Evolutionary conservation across 2,113 vertebrate genomes (phyloP), one percentile per base, ranked within the genome.

Genomic region (Cyanoramphus novaezelandiae): DNA sequence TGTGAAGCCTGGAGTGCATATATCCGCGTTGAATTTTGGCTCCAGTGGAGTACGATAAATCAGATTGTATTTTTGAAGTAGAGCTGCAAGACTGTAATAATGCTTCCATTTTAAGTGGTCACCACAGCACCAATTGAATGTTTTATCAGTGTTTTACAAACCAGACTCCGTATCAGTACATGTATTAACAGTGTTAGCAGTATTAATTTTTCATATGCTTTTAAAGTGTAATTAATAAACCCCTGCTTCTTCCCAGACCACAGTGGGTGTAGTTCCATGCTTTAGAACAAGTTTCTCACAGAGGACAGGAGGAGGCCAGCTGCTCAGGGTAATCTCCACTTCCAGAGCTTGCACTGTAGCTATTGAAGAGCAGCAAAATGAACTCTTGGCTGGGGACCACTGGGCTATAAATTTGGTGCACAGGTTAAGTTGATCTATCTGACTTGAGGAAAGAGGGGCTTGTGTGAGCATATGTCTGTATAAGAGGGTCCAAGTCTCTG

Each of bases 91-190:
- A 62, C 69, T 90, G 59, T 47, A 88, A 71, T 29, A 72, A 90
- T 25, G 25, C 27, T 88, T 92, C 68, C 35, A 50, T 75, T 94
- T 84, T 59, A 69, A 88, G 31, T 81, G 79, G 88, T 65, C 91
- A 88, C 41, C 9, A 13, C 75, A 43, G 39, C 63, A 75, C 43
- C n/a, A 76, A 76, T 43, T 85, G 92, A 91, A 92, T 93, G 86
- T 92, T 93, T 94, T 46, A 93, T 64, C 80, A 75, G 75, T 57
- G 28, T 86, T 91, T 94, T 88, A 92, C 91, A 88, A 90, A 77
- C 43, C 83, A 72, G 49, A 62, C 23, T 85, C 19, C 20, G 7
- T 31, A 86, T 83, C 6, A 1, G 72, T 27, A 63, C 28, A 46
- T 46, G 70, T 65, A 84, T 86, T 87, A 86, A 65, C 55, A 59